Evolutionary conservation across 1,140 invertebrate genomes (phyloP), one percentile per base, ranked within the genome.

Genomic region (Lycorma delicatula): DNA sequence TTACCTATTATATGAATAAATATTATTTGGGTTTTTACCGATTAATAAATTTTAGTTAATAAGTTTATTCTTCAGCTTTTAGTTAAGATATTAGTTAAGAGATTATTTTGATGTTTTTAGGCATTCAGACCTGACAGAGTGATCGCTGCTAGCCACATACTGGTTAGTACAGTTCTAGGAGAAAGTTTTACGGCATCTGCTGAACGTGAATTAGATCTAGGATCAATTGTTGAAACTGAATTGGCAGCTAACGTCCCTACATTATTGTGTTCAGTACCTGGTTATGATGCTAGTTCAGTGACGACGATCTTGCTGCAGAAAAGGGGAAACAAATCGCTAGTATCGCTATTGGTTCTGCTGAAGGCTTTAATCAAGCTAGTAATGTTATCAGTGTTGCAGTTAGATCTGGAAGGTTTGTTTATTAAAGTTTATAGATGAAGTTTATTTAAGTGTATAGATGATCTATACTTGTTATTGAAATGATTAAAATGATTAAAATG

Each of bases 331-430:
- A 88, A 55, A 84, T 99, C 11, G 93, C 94, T 0, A 93, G 93
- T 59, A 99, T 99, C 72, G 97, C 97, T 54, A 98, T 99, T 66
- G 97, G 95, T 60, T 99, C 97, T 0, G 91, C 96, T 3, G 97
- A 99, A 83, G 97, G 97, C 44, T 99, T 99, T 74, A 97, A 89
- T 69, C 94, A 98, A 71, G 97, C 97, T 0, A 97, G 98, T 63
- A 83, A 93, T 63, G 93, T 91, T 11, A 98, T 99, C 67, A 97
- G 97, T 71, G 89, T 91, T 69, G 93, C 95, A 50, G 93, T 93
- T 56, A 98, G 98, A 74, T 88, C 89, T 63, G 97, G 97, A 64
- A n/a, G n/a, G n/a, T n/a, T n/a, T n/a, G n/a, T n/a, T n/a, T n/a
- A n/a, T n/a, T n/a, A n/a, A n/a, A n/a, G n/a, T n/a, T n/a, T n/a